Evolutionary conservation across 2,888 invertebrate species (phyloP).

Genomic region (Synanthedon myopaeformis): DNA sequence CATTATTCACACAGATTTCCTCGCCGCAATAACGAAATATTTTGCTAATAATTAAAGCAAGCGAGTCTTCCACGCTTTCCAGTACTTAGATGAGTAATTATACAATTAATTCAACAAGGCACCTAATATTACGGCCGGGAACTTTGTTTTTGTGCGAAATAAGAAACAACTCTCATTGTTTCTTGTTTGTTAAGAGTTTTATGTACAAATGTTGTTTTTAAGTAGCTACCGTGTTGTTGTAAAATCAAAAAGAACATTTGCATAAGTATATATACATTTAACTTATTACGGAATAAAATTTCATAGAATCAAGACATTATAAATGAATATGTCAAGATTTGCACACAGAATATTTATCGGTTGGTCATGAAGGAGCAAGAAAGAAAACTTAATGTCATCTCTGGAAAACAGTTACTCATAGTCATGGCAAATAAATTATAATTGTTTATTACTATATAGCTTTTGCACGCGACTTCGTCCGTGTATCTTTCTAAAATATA

Average conservation of each 20-base stretch:
- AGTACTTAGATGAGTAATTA: conserved; percentile 38
- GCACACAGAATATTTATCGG: no score
- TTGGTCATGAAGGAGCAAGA: no score
- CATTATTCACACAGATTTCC: not conserved
- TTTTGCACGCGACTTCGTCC: no score
- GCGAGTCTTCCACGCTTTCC: not conserved
- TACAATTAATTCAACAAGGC: conserved; percentile 56
- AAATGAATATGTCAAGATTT: no score
- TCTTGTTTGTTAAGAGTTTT: conserved; percentile 33
- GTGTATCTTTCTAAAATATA: no score
- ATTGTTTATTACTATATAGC: no score
- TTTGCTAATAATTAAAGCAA: conserved; percentile 8
- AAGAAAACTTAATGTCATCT: no score
- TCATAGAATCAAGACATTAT: no score
- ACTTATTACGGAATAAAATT: no score
- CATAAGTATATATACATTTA: not conserved
- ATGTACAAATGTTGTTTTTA: conserved; percentile 16
- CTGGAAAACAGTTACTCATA: no score
- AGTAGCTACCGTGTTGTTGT: not conserved
- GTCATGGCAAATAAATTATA: no score
- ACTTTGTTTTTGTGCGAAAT: conserved; percentile 45
- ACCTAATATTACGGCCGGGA: conserved; percentile 37
- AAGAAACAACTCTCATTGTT: conserved; percentile 40
- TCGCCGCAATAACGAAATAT: conserved; percentile 6
- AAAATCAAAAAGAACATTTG: not conserved